A percentile compares a stretch with the other conserved stretches of the same genome.
Evolutionary conservation across 2,888 invertebrate species (phyloP).

Genomic region (Eremobia ochroleuca): DNA sequence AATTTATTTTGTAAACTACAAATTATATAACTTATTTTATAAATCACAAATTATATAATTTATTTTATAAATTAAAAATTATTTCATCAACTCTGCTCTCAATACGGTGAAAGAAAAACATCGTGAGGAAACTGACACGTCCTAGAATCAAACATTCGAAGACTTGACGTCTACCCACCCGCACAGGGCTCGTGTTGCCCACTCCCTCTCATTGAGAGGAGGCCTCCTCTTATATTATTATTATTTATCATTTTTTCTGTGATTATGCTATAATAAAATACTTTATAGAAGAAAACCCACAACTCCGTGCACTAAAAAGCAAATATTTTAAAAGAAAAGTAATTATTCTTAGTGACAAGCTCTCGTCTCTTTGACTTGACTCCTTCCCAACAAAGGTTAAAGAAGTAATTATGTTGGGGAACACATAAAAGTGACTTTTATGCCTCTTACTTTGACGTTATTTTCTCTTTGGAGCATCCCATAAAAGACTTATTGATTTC

Average conservation of each 20-base stretch:
- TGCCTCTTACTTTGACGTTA: constrained; percentile 51
- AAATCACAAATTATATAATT: no score
- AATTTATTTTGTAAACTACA: no score
- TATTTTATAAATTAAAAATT: no score
- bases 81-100: not conserved
- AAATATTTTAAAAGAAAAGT: constrained; percentile 11
- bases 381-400: constrained; percentile 40
- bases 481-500: constrained; percentile 50
- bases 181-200: no score
- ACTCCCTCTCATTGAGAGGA: no score
- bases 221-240: no score
- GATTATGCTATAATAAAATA: not conserved
- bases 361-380: constrained; percentile 29
- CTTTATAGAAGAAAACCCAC: not conserved
- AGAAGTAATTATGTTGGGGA: constrained; percentile 62
- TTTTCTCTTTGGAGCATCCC: constrained; percentile 38
- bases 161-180: no score
- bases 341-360: constrained; percentile 26
- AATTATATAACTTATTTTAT: no score
- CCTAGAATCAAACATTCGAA: no score
- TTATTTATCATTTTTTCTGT: no score
- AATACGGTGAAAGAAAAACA: not conserved
- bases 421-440: constrained; percentile 62
- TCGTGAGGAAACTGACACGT: not conserved
- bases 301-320: not conserved